These are phyloP conservation scores for Euleptes europaea DNA, from an alignment of 2,113 vertebrate species.

Conservation along the genomic window DNA sequence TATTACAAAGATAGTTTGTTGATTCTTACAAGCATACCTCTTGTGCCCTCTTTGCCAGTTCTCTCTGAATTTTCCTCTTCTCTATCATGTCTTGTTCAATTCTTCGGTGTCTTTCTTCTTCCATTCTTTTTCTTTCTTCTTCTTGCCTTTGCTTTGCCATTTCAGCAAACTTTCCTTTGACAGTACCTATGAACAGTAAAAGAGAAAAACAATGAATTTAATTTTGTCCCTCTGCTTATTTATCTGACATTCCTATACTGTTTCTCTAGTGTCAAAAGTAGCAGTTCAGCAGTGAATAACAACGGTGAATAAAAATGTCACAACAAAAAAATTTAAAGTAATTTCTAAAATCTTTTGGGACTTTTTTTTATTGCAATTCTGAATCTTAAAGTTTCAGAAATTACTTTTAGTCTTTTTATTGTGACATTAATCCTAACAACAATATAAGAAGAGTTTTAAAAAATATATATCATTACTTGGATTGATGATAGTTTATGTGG, in stretches of 20 bases:
- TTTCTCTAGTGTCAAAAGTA: not conserved
- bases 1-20: not conserved
- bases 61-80: constrained; percentile 94
- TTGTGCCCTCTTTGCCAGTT: constrained; percentile 90
- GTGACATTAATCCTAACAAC: not conserved
- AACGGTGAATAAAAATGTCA: not conserved
- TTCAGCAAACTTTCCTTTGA: constrained; percentile 96
- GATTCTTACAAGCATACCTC: constrained; percentile 75
- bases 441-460: not conserved
- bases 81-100: constrained; percentile 90
- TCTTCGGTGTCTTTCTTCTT: constrained; percentile 90
- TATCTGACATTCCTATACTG: not conserved
- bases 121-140: constrained; percentile 87
- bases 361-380: too few species aligned
- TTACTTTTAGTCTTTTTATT: too few species aligned
- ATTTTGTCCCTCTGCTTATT: not conserved
- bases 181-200: constrained; percentile 83
- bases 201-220: not conserved
- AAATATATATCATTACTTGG: too few species aligned
- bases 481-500: too few species aligned
- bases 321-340: not conserved
- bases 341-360: not conserved
- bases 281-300: not conserved
- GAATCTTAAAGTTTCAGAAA: too few species aligned
- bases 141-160: constrained; percentile 98